Percentiles rank a stretch among this genome's conserved stretches.
Evolutionary conservation across 2,797 vertebrate genomes (phyloP).

Genomic region (Pempheris klunzingeri): DNA sequence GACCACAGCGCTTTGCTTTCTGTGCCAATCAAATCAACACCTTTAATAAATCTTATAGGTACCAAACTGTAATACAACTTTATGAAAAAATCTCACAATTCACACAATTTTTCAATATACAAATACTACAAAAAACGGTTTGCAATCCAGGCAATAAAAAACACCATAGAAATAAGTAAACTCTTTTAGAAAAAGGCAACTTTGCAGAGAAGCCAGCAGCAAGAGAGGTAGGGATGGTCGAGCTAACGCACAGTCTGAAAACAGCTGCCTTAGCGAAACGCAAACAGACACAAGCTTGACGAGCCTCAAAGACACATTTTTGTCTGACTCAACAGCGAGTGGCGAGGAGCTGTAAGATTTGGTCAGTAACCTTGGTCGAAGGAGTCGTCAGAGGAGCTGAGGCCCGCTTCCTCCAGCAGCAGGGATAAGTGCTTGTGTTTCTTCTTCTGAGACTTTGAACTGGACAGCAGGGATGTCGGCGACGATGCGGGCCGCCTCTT

Average conservation of each 20-base stretch:
- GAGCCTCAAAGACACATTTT: constrained; percentile 53
- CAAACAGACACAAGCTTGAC: constrained; percentile 66
- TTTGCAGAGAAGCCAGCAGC: constrained; percentile 79
- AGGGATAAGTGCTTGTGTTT: constrained; percentile 95
- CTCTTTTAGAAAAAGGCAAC: constrained; percentile 68
- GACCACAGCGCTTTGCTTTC: constrained; percentile 92
- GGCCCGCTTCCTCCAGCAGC: constrained; percentile 93
- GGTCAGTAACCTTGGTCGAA: constrained; percentile 99
- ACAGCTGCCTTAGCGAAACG: constrained; percentile 63
- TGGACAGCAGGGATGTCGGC: constrained; percentile 85
- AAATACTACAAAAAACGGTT: constrained; percentile 87
- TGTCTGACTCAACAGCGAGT: constrained; percentile 53
- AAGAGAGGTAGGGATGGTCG: constrained; percentile 77
- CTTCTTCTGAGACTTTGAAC: constrained; percentile 88
- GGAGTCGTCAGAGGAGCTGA: constrained; percentile 96
- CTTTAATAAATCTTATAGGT: constrained; percentile 97
- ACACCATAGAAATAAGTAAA: constrained; percentile 79
- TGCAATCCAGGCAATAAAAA: constrained; percentile 85
- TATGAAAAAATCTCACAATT: constrained; percentile 91
- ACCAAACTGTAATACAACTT: constrained; percentile 96
- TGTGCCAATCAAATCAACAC: constrained; percentile 93
- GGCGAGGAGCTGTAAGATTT: constrained; percentile 72
- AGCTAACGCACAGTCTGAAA: constrained; percentile 72
- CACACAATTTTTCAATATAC: constrained; percentile 91
- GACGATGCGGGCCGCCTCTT: constrained; percentile 81